Conservation (phyloP, 1,140 invertebrate genomes). For the Panonychus citri region DNA sequence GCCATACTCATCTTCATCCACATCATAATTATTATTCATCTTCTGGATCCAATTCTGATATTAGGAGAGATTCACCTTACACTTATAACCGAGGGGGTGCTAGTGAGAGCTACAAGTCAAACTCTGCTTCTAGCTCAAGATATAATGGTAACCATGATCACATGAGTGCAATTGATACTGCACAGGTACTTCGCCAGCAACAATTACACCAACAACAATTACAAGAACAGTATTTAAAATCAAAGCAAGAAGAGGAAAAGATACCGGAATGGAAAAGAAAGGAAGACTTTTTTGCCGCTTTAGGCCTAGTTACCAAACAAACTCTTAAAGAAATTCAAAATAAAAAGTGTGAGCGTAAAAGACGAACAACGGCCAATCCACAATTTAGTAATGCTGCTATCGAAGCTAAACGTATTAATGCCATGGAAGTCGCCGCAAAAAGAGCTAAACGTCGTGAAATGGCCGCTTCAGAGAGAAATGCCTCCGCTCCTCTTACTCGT, state of each 20-base stretch:
- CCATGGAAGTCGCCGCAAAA: slow-evolving; percentile 9
- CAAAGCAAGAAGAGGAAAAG: neutral
- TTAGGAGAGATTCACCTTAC: neutral
- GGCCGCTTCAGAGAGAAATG: neutral
- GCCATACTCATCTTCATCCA: neutral
- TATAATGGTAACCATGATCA: neutral
- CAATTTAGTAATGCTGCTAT: slow-evolving; percentile 20
- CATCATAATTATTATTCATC: neutral
- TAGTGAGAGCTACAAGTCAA: neutral
- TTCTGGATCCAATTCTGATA: neutral
- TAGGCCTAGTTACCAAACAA: slow-evolving; percentile 12
- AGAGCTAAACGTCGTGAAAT: neutral
- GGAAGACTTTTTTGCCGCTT: neutral
- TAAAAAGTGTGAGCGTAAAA: slow-evolving; percentile 20
- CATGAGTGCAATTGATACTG: neutral
- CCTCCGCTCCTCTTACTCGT: neutral
- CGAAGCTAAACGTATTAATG: slow-evolving; percentile 16
- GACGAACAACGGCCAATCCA: slow-evolving; percentile 24
- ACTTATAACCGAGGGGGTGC: neutral
- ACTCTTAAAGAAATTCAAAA: slow-evolving; percentile 18
- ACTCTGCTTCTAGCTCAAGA: neutral
- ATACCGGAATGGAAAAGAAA: neutral
- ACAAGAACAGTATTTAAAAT: neutral
- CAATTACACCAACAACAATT: neutral
- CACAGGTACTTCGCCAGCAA: neutral